A percentile compares a stretch with the other conserved stretches of the same genome.
phyloP scores from a whole-genome alignment of 1,140 invertebrate genomes.

The Gryllus bimaculatus region DNA sequence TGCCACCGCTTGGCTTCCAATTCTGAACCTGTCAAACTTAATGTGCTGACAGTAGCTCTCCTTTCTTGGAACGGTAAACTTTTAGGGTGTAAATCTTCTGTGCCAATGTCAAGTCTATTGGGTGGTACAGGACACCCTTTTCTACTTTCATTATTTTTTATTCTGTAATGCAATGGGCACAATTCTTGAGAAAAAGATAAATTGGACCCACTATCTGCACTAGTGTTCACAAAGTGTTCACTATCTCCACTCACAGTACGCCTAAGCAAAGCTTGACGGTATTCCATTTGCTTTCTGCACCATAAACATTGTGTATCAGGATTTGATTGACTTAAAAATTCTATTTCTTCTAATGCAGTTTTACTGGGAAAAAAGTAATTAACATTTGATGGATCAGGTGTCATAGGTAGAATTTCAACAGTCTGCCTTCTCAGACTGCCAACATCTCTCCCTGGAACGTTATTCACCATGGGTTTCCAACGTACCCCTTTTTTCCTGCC shows the following conservation, averaged over 20 bases:
- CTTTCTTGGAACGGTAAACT: background rate
- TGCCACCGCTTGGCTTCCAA: background rate
- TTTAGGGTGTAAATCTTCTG: background rate
- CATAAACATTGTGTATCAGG: background rate
- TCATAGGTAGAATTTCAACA: background rate
- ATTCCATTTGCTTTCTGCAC: background rate
- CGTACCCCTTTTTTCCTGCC: background rate
- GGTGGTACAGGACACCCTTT: background rate
- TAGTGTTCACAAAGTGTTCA: background rate
- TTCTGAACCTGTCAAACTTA: conserved; percentile 4
- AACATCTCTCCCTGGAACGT: background rate
- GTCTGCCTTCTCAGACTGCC: background rate
- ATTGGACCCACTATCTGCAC: background rate
- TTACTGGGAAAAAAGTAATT: background rate
- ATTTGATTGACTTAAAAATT: background rate
- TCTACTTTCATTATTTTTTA: background rate
- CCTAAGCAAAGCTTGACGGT: background rate
- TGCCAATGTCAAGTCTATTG: background rate
- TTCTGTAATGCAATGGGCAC: background rate
- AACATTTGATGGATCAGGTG: background rate
- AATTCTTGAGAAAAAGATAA: background rate
- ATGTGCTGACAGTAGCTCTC: background rate
- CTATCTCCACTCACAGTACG: background rate
- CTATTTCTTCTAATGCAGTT: background rate
- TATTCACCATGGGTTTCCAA: background rate